Base-by-base conservation (phyloP, 1,140 invertebrate species). In the Heliconius hewitsoni region DNA sequence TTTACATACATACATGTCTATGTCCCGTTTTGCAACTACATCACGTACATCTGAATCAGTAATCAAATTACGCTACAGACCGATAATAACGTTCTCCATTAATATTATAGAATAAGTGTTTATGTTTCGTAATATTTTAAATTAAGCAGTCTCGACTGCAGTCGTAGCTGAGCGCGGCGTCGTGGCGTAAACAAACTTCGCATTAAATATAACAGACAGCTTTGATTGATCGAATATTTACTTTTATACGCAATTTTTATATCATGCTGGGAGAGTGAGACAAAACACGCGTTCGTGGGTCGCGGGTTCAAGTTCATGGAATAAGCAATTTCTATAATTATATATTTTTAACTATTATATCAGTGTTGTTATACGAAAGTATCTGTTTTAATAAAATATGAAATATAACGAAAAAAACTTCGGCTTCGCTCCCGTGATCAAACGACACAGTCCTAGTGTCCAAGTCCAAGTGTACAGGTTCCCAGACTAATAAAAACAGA, bases 151-250 rank as follows among this genome's bases (percentile, higher is more conserved):
- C 1, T 30, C 23, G 16, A 66, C 13, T 66, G n/a, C n/a, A n/a
- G n/a, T n/a, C 60, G 60, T 13, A 16, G 23, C 3, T 27, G 13
- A 66, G 27, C 27, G 60, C 55, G 55, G 8, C 23, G 3, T 66
- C 57, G 57, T 66, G 3, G 23, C 27, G 60, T 66, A 66, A 66
- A 66, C 60, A 66, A 13, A 23, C 60, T 3, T 27, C 60, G 27
- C 9, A 30, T 66, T 66, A 66, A 30, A 66, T 66, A 66, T 5
- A 66, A 66, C 60, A 66, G 60, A 66, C 6, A 27, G 60, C 23
- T 27, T 27, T 66, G 60, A 66, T 66, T 30, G 60, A 66, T 66
- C 27, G 60, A 13, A 66, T 66, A 66, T 66, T 66, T 66, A 66
- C 60, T 66, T 66, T 30, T 23, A 27, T 66, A 66, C 13, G 60